Base-by-base conservation (phyloP, 2,888 invertebrate genomes). In the Formica aserva region DNA sequence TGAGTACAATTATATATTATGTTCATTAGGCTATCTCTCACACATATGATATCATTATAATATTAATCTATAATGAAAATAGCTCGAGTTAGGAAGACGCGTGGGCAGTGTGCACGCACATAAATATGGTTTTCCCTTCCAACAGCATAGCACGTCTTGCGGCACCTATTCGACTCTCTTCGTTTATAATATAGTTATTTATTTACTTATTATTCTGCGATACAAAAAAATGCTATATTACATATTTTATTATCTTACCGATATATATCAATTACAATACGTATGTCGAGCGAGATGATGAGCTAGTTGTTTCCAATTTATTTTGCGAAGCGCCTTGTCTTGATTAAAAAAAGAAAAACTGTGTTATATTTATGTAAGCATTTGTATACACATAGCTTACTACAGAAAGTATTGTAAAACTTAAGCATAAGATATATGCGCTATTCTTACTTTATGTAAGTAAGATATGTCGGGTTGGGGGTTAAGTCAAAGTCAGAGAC, bases 1-100 rank as follows among this genome's bases (percentile, higher is more conserved):
- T 98, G 96, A 96, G 97, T 97, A 90, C 89, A 91, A 91, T 92
- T 92, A 92, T 92, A 90, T 92, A 91, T 90, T 92, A 90, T 88
- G 89, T 88, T 89, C 87, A 91, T 93, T 95, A 94, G 94, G 94
- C 92, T 89, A 92, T 81, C 83, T 91, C 87, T 88, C 88, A 91
- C 88, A 48, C 88, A 92, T 92, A 88, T 77, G 45, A 90, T 91
- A 88, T 88, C 91, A 91, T 89, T 91, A 76, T 93, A 93, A 94
- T 48, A 48, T 94, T 94, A 93, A 93, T 93, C 93, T 90, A 93
- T 93, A 93, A 94, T 93, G 92, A 94, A 93, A 92, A 91, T 94
- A 94, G 94, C 93, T 94, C 93, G 94, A 94, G 94, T 93, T 95
- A 94, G 94, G 94, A 94, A 94, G 93, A 92, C 94, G 94, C 94